Percentiles rank a stretch among this genome's conserved stretches.
Conservation (phyloP, 2,888 invertebrate genomes). For the Hypomecis punctinalis region DNA sequence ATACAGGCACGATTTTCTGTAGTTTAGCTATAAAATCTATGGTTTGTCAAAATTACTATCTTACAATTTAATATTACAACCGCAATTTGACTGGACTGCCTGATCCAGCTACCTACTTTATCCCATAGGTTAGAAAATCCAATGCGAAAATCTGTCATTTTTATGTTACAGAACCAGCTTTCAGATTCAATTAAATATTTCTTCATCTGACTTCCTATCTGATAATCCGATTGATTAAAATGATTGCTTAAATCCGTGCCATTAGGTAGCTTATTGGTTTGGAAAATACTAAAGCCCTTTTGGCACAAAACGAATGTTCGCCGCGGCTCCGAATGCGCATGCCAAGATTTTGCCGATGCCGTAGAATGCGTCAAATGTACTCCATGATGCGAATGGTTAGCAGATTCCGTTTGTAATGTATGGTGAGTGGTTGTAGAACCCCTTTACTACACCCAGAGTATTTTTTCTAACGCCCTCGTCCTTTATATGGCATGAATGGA, state of each 20-base stretch:
- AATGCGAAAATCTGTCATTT: no score
- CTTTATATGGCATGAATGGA: constrained; percentile 49
- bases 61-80: no score
- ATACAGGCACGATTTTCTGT: no score
- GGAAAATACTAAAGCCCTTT: constrained; percentile 52
- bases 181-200: constrained; percentile 6
- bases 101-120: no score
- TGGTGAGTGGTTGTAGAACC: constrained; percentile 68
- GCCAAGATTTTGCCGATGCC: constrained; percentile 56
- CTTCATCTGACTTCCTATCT: not conserved
- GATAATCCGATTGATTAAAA: constrained; percentile 1
- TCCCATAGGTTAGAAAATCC: not conserved
- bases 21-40: no score
- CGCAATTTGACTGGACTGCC: no score
- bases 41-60: no score
- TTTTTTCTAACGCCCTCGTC: constrained; percentile 29
- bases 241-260: not conserved
- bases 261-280: constrained; percentile 40
- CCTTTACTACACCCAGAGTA: constrained; percentile 46
- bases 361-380: constrained; percentile 68
- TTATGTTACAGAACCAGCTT: not conserved
- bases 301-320: constrained; percentile 31
- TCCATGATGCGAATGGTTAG: constrained; percentile 58
- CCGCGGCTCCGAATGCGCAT: constrained; percentile 64
- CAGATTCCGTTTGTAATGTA: constrained; percentile 48